A percentile compares a stretch with the other conserved stretches of the same genome.
These are phyloP conservation scores for Cistogaster globosa DNA, from an alignment of 2,888 invertebrate species.

Conservation along the genomic window DNA sequence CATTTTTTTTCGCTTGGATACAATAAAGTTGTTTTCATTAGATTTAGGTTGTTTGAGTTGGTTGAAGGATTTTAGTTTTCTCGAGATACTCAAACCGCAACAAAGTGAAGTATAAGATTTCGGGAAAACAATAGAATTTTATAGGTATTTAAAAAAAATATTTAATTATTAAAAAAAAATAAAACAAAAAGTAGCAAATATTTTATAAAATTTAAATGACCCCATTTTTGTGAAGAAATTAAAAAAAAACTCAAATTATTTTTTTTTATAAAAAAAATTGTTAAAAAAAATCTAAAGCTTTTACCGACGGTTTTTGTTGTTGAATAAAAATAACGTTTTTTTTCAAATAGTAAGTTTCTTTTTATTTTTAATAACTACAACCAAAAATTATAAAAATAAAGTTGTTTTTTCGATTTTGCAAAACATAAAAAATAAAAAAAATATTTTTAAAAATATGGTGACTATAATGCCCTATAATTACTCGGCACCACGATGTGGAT, in stretches of 20 bases:
- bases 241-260: background rate
- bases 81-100: conserved; percentile 77
- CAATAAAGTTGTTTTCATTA: background rate
- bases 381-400: background rate
- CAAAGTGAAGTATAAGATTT: conserved; percentile 66
- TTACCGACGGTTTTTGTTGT: conserved; percentile 37
- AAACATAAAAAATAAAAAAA: conserved; percentile 4
- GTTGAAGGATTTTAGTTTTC: conserved; percentile 74
- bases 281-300: background rate
- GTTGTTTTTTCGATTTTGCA: background rate
- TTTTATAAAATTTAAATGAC: conserved; percentile 10
- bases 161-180: background rate
- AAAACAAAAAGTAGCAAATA: conserved; percentile 15
- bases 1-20: background rate
- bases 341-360: conserved; percentile 50
- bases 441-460: conserved; percentile 80
- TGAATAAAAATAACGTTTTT: background rate
- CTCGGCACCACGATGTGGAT: conserved; percentile 83
- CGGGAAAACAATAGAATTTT: conserved; percentile 53
- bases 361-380: background rate
- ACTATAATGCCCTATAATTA: conserved; percentile 83
- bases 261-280: background rate
- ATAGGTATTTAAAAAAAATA: conserved; percentile 9
- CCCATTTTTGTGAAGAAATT: background rate
- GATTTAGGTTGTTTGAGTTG: conserved; percentile 57